Evolutionary conservation across 2,888 invertebrate species (phyloP).

Genomic region (Andrena haemorrhoa): DNA sequence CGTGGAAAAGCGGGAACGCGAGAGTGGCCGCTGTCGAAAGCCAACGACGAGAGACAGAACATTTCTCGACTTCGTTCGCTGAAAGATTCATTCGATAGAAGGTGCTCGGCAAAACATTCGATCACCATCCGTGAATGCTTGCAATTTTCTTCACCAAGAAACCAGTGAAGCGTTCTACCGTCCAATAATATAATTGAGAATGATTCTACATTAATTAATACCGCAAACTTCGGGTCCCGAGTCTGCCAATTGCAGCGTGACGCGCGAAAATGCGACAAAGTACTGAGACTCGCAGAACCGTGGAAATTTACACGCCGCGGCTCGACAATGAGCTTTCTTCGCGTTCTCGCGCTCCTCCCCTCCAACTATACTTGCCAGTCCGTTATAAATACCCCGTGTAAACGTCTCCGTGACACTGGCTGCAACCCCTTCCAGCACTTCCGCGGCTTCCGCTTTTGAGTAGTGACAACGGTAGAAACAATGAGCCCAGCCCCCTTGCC

Average conservation of each 20-base stretch:
- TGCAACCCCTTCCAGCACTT: constrained; percentile 38
- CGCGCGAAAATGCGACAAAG: background rate
- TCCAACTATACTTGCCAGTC: constrained; percentile 13
- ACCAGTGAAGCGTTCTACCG: background rate
- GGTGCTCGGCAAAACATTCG: constrained; percentile 9
- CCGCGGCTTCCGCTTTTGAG: constrained; percentile 60
- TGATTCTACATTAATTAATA: background rate
- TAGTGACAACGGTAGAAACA: constrained; percentile 65
- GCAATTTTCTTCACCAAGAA: background rate
- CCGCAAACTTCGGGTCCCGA: background rate
- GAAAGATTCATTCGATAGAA: constrained; percentile 17
- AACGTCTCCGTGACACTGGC: constrained; percentile 63
- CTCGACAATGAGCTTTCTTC: constrained; percentile 12
- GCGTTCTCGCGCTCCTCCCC: constrained; percentile 1
- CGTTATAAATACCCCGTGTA: constrained; percentile 67
- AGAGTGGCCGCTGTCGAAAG: constrained; percentile 8
- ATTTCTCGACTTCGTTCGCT: background rate
- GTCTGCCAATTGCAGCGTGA: background rate
- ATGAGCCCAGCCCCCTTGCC: constrained; percentile 51
- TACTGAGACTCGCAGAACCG: background rate
- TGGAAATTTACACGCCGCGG: constrained; percentile 42
- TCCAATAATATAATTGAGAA: background rate
- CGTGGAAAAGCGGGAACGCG: constrained; percentile 6
- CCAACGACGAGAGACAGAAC: constrained; percentile 6
- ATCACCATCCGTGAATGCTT: background rate